Evolutionary conservation across 1,140 invertebrate genomes (phyloP), one percentile per base, ranked within the genome.

Genomic region (Drosophila pruinosa): DNA sequence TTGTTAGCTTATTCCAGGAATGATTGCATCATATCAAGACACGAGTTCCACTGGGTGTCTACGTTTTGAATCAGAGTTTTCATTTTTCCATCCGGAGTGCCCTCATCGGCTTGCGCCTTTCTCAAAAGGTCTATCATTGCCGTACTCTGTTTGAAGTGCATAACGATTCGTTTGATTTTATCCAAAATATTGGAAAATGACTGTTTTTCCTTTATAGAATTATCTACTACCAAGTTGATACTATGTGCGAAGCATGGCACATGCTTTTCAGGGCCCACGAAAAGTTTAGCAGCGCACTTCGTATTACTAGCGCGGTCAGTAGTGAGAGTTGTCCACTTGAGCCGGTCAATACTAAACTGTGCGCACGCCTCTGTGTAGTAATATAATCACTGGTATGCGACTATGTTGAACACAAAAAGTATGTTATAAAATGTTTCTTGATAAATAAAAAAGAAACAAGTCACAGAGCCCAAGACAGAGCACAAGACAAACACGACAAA

Each of bases 271-370:
- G 41, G 22, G 56, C 43, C 28, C 17, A 57, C 31, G 50, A 62
- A 62, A 62, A 3, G 26, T 62, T 28, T 62, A 39, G 45, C 50
- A 50, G 61, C 61, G 38, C 36, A 45, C 28, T 58, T 68, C 64
- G 53, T 59, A 43, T 68, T 59, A 21, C 48, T 65, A 1, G 43
- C 63, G 22, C 48, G 56, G 21, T 65, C 63, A 5, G 63, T 65
- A 14, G 45, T 61, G 4, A 61, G 17, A 14, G 58, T 48, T 7
- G 24, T 45, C 17, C 43, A 50, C 43, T 61, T 50, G 10, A 26
- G 48, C 22, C 12, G 10, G 45, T 43, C 8, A 43, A 43, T 10
- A 19, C 10, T 19, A 21, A 43, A 43, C 6, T 43, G n/a, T n/a
- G n/a, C n/a, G n/a, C n/a, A n/a, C n/a, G n/a, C n/a, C n/a, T n/a